Base-by-base conservation (phyloP, 2,797 vertebrate genomes). In the Triplophysa yarkandensis region DNA sequence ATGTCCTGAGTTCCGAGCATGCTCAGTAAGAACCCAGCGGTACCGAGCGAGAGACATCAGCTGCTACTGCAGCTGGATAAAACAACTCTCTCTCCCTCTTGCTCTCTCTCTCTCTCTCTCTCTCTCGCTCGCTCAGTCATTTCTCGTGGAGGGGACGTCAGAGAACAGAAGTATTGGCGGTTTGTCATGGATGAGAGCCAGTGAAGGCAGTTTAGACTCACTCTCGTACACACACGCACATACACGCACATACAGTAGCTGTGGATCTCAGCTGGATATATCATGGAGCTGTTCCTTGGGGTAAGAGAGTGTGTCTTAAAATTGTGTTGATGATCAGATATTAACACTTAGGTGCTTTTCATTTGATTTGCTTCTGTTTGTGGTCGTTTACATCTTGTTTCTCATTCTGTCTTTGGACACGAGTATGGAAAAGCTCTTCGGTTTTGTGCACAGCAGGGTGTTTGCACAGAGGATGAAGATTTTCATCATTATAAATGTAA, bases 171-270 rank as follows among this genome's bases (percentile, higher is more conserved):
- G 62, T 58, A 19, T 25, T 67, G 63, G 72, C 10, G 6, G 54
- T 74, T 66, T 74, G 41, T 57, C 52, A 58, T 74, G 72, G 72
- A 66, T 25, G 39, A 58, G 36, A 57, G 48, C 61, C 71, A 73
- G 28, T 74, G 69, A 62, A 36, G 14, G 21, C 69, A 71, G 43
- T 62, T 71, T 52, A 63, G 43, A 63, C 60, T 36, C 46, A 2
- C 46, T 0, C 61, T 2, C 61, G 4, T 23, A 30, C 8, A 32
- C n/a, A 48, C 43, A 4, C 23, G 23, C 8, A 32, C n/a, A 48
- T 27, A 4, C 23, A 32, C 46, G 7, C 46, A 21, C 32, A 50
- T 34, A 57, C 63, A 25, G 27, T 14, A 57, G 4, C 61, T 25
- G 36, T 14, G 30, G 11, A 36, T 68, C 54, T 41, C 65, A 6